These are phyloP conservation scores for Calidris pugnax DNA, from an alignment of 2,113 vertebrate species.

Conservation along the genomic window DNA sequence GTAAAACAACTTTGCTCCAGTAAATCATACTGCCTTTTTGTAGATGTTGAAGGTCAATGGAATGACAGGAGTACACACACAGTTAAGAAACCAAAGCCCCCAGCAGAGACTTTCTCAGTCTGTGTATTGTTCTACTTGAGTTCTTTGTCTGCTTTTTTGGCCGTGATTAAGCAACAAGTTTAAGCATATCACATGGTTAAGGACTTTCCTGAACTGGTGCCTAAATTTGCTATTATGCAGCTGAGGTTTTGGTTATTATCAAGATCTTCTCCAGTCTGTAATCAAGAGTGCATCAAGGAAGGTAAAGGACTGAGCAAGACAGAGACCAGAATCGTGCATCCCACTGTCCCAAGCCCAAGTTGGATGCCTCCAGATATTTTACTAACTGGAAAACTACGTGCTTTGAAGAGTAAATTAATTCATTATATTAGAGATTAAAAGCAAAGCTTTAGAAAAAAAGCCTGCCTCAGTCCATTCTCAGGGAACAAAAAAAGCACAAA, in stretches of 20 bases:
- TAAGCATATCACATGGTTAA: background rate
- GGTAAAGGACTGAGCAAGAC: background rate
- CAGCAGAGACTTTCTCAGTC: constrained; percentile 4
- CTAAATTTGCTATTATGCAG: background rate
- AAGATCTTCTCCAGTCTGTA: background rate
- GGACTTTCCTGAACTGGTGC: background rate
- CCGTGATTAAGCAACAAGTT: background rate
- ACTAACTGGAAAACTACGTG: background rate
- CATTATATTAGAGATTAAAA: background rate
- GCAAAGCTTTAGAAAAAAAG: background rate
- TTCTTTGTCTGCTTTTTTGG: background rate
- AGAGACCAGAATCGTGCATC: background rate
- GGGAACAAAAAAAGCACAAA: background rate
- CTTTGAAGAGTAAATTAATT: constrained; percentile 2
- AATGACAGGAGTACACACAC: background rate
- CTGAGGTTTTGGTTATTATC: background rate
- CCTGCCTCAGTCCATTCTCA: background rate
- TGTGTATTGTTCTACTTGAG: background rate
- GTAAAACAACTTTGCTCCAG: background rate
- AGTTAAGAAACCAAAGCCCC: background rate
- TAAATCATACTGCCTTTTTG: constrained; percentile 26
- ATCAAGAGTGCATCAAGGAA: background rate
- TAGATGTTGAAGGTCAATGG: constrained; percentile 3
- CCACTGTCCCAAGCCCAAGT: background rate
- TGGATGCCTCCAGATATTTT: background rate